A percentile compares a stretch with the other conserved stretches of the same genome.
phyloP scores from a whole-genome alignment of 2,797 vertebrate species.

The Anolis apletophallus region DNA sequence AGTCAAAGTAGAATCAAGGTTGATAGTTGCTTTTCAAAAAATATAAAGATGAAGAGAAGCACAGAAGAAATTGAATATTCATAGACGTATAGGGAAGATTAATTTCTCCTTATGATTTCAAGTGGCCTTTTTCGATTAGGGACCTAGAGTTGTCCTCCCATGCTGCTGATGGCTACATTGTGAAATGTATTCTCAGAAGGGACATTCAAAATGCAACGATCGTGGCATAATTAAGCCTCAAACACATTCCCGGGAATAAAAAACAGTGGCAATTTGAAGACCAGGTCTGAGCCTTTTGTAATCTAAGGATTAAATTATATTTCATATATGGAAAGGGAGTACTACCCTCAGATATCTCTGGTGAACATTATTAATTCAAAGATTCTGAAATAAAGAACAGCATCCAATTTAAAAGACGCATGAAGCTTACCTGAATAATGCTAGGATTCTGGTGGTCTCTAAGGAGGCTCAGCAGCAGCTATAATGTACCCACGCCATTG shows the following conservation, averaged over 20 bases:
- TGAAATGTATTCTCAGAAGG: constrained; percentile 53
- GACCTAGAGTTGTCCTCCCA: constrained; percentile 37
- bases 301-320: background rate
- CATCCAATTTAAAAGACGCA: no score
- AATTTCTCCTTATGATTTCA: background rate
- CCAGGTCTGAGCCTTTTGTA: no score
- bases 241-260: constrained; percentile 33
- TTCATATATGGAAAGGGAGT: no score
- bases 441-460: no score
- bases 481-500: no score
- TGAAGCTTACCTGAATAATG: no score
- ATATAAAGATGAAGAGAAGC: background rate
- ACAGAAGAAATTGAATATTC: constrained; percentile 27
- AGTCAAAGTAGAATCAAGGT: background rate
- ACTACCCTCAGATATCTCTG: no score
- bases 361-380: no score
- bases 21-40: constrained; percentile 22
- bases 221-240: constrained; percentile 63
- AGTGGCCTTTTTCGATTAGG: constrained; percentile 5
- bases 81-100: constrained; percentile 20
- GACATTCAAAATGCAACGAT: constrained; percentile 63
- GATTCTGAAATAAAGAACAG: no score
- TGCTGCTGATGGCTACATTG: constrained; percentile 50
- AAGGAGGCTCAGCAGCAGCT: no score
- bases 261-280: background rate